Percentiles rank a stretch among this genome's conserved stretches.
phyloP scores from a whole-genome alignment of 2,888 invertebrate genomes.

The Ophraella communa region DNA sequence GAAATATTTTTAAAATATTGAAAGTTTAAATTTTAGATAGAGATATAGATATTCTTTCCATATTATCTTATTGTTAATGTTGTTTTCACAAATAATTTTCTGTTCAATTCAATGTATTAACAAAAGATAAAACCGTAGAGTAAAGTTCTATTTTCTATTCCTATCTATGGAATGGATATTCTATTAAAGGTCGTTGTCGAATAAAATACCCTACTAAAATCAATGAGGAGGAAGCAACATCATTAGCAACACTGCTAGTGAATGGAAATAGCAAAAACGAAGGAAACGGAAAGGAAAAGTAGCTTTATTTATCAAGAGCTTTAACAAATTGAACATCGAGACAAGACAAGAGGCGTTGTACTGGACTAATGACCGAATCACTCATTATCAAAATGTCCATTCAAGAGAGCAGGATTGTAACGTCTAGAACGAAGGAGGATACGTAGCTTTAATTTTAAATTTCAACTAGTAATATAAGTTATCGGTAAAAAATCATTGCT shows the following conservation, averaged over 20 bases:
- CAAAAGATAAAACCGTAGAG: too few relatives aligned
- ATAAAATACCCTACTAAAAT: neutral
- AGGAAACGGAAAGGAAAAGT: slow-evolving; percentile 31
- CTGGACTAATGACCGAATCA: slow-evolving; percentile 37
- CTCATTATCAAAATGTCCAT: slow-evolving; percentile 32
- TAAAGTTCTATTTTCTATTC: too few relatives aligned
- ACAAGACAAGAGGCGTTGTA: slow-evolving; percentile 45
- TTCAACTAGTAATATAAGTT: too few relatives aligned
- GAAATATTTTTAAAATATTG: too few relatives aligned
- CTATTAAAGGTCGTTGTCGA: neutral
- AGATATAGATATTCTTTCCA: too few relatives aligned
- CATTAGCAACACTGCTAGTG: neutral
- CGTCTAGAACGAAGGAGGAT: neutral
- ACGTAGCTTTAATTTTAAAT: too few relatives aligned
- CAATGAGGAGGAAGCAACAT: slow-evolving; percentile 12
- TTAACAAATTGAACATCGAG: slow-evolving; percentile 44
- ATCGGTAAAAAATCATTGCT: too few relatives aligned
- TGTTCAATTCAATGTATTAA: too few relatives aligned
- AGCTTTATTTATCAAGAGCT: slow-evolving; percentile 45
- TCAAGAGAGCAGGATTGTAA: slow-evolving; percentile 18
- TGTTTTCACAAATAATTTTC: too few relatives aligned
- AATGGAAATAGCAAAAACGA: neutral
- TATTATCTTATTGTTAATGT: too few relatives aligned
- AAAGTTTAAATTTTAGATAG: too few relatives aligned
- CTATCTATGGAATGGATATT: neutral